Evolutionary conservation across 2,797 vertebrate genomes (phyloP), one percentile per base, ranked within the genome.

Genomic region (Sebastes oblongus): DNA sequence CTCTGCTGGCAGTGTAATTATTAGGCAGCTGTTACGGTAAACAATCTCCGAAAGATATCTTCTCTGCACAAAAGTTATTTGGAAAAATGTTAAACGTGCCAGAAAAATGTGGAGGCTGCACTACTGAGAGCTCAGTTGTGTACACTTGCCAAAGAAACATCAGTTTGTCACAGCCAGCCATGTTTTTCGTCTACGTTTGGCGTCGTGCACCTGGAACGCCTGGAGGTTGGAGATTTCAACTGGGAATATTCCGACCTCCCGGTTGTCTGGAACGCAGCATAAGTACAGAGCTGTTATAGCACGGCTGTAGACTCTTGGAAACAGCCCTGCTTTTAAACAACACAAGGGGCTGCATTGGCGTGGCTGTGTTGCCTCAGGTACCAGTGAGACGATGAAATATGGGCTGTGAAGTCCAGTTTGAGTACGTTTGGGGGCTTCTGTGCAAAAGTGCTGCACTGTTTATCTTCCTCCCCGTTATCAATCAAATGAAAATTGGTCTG

Each of bases 71-170:
- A 58, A 56, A 14, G 24, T 58, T 14, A 56, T 25, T 25, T 25
- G 0, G 55, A 0, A 56, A 56, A 56, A 25, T 0, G 6, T 56
- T 6, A 54, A 25, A 4, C 0, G 20, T 8, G 42, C 42, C 42
- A 50, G 42, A 20, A 20, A 50, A 50, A 20, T 20, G 7, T 50
- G 16, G 3, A 8, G 42, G 7, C 42, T 50, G 42, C 42, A 50
- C 42, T 50, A 18, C 42, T 4, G 42, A 50, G 42, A 25, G 22
- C 12, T 25, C 22, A 14, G 0, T 14, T 24, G 54, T 56, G 54
- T 7, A 56, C 24, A 0, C 22, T 24, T 56, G 54, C 54, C 6
- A 25, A 46, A 50, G 42, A 50, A n/a, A 54, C n/a, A n/a, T 54
- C 50, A 54, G 4, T 20, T 54, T 54, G 42, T 50, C 42, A 20